A percentile compares a stretch with the other conserved stretches of the same genome.
These are phyloP conservation scores for Hesperophylax magnus DNA, from an alignment of 1,140 invertebrate genomes.

Conservation along the genomic window DNA sequence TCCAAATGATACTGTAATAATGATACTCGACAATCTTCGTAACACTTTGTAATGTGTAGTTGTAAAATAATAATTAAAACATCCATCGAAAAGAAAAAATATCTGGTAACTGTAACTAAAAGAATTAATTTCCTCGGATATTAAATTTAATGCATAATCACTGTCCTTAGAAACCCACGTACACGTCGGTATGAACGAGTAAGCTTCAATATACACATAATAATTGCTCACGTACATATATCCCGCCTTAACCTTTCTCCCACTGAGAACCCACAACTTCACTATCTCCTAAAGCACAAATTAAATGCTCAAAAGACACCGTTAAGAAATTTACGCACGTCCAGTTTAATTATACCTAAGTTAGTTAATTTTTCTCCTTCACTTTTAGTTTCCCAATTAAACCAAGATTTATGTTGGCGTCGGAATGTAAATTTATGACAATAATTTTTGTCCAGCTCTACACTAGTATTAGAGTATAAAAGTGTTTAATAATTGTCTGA, in stretches of 20 bases:
- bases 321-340: conserved; percentile 30
- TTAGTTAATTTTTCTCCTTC: conserved; percentile 34
- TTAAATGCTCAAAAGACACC: neutral
- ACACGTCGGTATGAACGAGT: neutral
- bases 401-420: neutral
- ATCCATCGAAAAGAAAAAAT: no score
- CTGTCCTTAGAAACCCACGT: neutral
- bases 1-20: no score
- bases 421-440: conserved; percentile 24
- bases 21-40: no score
- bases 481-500: conserved; percentile 29
- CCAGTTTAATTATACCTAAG: conserved; percentile 21
- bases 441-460: conserved; percentile 7
- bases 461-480: conserved; percentile 12
- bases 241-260: conserved; percentile 16
- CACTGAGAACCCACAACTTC: neutral
- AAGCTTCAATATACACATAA: neutral
- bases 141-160: neutral
- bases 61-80: no score
- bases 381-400: conserved; percentile 29
- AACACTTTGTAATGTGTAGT: no score
- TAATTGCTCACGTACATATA: conserved; percentile 31
- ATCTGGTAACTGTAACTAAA: no score
- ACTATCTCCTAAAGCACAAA: neutral
- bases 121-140: neutral